These are phyloP conservation scores for Arbacia lixula DNA, from an alignment of 53 echinoderm and acorn worm genomes.

Conservation along the genomic window DNA sequence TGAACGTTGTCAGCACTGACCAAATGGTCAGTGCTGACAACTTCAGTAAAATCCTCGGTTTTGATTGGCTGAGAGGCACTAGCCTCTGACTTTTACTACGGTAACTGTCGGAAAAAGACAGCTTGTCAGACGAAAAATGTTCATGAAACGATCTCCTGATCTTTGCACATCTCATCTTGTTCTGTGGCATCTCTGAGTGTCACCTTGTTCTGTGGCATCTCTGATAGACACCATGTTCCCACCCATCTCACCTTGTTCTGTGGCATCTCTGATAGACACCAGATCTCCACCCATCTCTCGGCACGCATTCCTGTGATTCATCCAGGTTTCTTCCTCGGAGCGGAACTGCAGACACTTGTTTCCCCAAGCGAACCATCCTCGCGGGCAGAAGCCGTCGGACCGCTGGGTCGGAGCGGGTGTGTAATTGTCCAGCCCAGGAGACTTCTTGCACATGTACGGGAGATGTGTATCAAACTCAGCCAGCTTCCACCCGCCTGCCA, in stretches of 20 bases:
- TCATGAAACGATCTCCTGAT: no score
- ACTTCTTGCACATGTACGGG: conserved; percentile 64
- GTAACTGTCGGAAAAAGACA: no score
- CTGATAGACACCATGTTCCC: conserved; percentile 53
- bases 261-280: conserved; percentile 49
- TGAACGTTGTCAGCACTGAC: no score
- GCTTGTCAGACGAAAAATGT: no score
- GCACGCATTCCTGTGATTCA: conserved; percentile 49
- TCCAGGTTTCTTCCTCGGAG: conserved; percentile 43
- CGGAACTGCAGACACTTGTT: conserved; percentile 70
- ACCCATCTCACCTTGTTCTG: conserved; percentile 56
- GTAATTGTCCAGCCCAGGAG: conserved; percentile 29
- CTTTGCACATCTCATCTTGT: no score
- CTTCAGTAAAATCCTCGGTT: no score
- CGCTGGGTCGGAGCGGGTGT: conserved; percentile 54
- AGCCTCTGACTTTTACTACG: no score
- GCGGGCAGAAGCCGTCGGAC: conserved; percentile 66
- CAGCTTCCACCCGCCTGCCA: conserved; percentile 60
- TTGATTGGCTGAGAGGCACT: no score
- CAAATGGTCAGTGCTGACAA: no score
- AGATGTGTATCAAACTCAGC: conserved; percentile 29
- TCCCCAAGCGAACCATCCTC: conserved; percentile 60
- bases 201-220: conserved; percentile 45
- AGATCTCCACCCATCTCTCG: conserved; percentile 53
- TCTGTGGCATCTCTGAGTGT: no score